These are phyloP conservation scores for Cygnus olor DNA, from an alignment of 2,797 vertebrate genomes.

Conservation along the genomic window DNA sequence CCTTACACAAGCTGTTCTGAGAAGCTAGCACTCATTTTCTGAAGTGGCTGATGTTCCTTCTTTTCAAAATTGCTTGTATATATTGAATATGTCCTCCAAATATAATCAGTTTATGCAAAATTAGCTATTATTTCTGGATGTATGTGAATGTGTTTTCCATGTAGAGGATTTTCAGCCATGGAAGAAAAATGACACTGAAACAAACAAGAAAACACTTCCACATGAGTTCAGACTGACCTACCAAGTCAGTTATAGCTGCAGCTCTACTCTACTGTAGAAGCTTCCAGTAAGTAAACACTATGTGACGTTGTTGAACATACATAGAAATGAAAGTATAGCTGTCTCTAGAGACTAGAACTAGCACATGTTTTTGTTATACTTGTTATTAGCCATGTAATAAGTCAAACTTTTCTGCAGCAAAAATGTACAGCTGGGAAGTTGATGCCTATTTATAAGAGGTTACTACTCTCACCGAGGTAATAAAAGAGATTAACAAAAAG, in stretches of 20 bases:
- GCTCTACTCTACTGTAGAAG: not conserved
- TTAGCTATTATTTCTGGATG: not conserved
- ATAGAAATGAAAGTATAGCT: not conserved
- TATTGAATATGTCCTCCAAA: not conserved
- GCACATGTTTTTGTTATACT: not conserved
- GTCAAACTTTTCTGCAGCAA: not conserved
- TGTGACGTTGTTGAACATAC: not conserved
- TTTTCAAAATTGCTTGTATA: not conserved
- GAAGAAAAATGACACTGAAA: not conserved
- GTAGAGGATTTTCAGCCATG: not conserved
- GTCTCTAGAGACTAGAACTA: not conserved
- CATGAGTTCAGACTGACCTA: not conserved
- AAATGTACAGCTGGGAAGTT: not conserved
- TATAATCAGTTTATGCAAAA: not conserved
- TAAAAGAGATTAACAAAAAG: not conserved
- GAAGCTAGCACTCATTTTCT: not conserved
- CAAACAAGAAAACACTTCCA: conserved; percentile 35
- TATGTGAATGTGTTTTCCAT: not conserved
- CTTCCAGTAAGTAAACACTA: not conserved
- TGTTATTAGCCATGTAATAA: not conserved
- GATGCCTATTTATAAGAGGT: not conserved
- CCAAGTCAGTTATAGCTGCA: not conserved
- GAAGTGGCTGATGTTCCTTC: not conserved
- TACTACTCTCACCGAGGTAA: not conserved
- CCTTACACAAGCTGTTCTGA: not conserved